A percentile compares a stretch with the other conserved stretches of the same genome.
These are phyloP conservation scores for Brachymystax lenok DNA, from an alignment of 2,797 vertebrate genomes.

Conservation along the genomic window DNA sequence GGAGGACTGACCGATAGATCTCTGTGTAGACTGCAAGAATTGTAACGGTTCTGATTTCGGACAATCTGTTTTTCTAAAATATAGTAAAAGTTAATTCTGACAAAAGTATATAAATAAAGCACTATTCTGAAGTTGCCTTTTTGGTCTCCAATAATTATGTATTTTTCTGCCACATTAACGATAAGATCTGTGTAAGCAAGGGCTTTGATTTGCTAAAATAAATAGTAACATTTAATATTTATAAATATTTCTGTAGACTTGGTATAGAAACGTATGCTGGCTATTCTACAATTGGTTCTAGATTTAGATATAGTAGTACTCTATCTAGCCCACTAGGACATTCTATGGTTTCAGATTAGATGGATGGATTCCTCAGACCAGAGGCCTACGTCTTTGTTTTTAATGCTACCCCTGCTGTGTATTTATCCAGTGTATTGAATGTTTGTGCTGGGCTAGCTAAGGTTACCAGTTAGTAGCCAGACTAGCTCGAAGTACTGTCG, in stretches of 20 bases:
- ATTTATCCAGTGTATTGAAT: slow-evolving; percentile 52
- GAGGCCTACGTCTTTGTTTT: slow-evolving; percentile 20
- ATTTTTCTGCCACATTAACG: slow-evolving; percentile 48
- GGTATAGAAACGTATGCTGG: slow-evolving; percentile 42
- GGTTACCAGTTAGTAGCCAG: too few species aligned
- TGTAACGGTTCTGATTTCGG: slow-evolving; percentile 69
- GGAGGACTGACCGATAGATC: slow-evolving; percentile 44
- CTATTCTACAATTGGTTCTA: slow-evolving; percentile 51
- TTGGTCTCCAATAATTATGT: slow-evolving; percentile 34
- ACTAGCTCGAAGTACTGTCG: too few species aligned
- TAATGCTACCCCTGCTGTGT: slow-evolving; percentile 14
- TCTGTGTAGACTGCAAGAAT: slow-evolving; percentile 59
- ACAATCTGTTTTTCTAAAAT: slow-evolving; percentile 75
- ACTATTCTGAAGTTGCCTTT: slow-evolving; percentile 72
- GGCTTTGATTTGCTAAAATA: slow-evolving; percentile 73
- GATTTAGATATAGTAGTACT: slow-evolving; percentile 33
- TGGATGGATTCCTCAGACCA: slow-evolving; percentile 49
- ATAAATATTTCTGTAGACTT: slow-evolving; percentile 61
- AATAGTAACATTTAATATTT: slow-evolving; percentile 20
- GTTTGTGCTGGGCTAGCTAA: slow-evolving; percentile 9
- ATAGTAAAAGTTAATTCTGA: slow-evolving; percentile 27
- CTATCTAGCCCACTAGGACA: slow-evolving; percentile 32
- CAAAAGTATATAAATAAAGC: slow-evolving; percentile 57
- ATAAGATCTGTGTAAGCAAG: slow-evolving; percentile 67
- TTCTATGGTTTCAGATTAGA: slow-evolving; percentile 59